Base-by-base conservation (phyloP, 2,113 vertebrate genomes). In the Ranitomeya imitator region DNA sequence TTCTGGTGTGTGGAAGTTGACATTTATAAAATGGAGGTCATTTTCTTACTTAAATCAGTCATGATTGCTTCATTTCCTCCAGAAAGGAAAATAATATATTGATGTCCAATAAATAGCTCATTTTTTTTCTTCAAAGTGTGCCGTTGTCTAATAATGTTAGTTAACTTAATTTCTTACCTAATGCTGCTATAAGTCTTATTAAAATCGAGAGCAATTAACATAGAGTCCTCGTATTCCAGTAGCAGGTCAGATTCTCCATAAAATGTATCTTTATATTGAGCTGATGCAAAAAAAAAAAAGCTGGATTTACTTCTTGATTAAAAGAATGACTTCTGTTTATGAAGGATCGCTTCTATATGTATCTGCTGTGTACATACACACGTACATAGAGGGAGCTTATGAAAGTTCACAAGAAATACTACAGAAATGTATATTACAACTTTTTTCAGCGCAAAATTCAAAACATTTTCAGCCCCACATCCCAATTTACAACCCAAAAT, bases 11-110 rank as follows among this genome's bases (percentile, higher is more conserved):
- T 59, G 78, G 6, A 23, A 59, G 78, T 18, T 80, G 78, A 59
- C 78, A 80, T 60, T 80, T 80, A 60, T 80, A 80, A 80, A 80
- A 79, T 80, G 52, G 78, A 80, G 55, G 78, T 80, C 78, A 80
- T 80, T 80, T 57, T 31, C n/a, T 76, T 45, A 76, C 73, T 76
- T 76, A 76, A 76, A 76, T 76, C 73, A 76, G 73, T 18, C 16
- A 52, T 21, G 45, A 52, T 18, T 76, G 73, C 73, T 59, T 23
- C 54, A 57, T 60, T 80, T 80, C 55, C 78, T 57, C 54, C 55
- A 80, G 78, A 80, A 80, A 55, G 21, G n/a, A 80, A 59, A 80
- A 80, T 59, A 26, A 16, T 59, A 80, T 57, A 54, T 80, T 80
- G 55, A 59, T 57, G 78, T 80, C 78, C 78, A 59, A 80, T 26